Evolutionary conservation across 2,113 vertebrate genomes (phyloP), one percentile per base, ranked within the genome.

Genomic region (Lagopus muta): DNA sequence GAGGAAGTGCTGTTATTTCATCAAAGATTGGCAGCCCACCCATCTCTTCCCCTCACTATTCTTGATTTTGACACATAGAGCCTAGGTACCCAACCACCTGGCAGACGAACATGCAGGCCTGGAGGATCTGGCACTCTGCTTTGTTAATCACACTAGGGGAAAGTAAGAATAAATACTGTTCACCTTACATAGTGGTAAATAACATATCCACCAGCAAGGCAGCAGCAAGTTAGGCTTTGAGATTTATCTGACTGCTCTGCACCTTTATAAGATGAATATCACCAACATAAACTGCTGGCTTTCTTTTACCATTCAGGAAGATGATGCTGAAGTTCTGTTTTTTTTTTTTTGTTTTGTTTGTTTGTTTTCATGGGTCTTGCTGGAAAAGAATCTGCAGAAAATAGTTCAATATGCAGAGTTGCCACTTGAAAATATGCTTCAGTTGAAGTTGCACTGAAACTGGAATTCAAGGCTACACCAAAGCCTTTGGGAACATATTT

Each of bases 381-480:
- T 52, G 45, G 21, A 82, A 42, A 85, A 60, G 89, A 27, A 80
- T 58, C 82, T 71, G 86, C 58, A 85, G 30, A 40, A 88, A 93
- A 86, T 32, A 72, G 34, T 75, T 76, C 2, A 87, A 79, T 16
- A 74, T 27, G 50, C 45, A 80, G 58, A 86, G 19, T 10, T 92
- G 71, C 82, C 82, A 74, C 47, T 94, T 89, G 91, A 82, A 87
- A 89, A 85, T 28, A 86, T 55, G 79, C 79, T 88, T 91, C 79
- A 96, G 32, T 76, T 88, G 54, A 45, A 50, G 34, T 30, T 67
- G 55, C 55, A 82, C 71, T 8, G 40, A 82, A 92, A 88, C 64
- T 34, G 72, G 36, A 91, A 55, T 66, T n/a, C 32, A 25, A 32
- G 45, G 34, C 34, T 32, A 58, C 14, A 45, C 38, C 30, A 74